Conservation (phyloP, 2,888 invertebrate species). For the Phortica okadai region DNA sequence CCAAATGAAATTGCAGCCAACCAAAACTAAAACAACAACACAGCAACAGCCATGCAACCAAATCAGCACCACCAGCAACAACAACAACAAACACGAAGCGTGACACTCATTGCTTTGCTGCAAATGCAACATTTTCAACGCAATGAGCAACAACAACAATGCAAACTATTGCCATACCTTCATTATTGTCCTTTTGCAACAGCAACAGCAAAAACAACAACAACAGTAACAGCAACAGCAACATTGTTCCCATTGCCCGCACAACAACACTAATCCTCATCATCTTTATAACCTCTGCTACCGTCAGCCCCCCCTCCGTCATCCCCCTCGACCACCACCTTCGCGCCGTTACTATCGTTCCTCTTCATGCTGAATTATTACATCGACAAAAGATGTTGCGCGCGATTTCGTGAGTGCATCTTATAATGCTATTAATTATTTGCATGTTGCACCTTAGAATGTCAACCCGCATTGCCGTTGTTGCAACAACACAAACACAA, state of each 20-base stretch:
- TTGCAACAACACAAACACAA: background rate
- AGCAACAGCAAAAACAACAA: background rate
- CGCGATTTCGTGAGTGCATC: conserved; percentile 77
- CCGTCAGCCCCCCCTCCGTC: conserved; percentile 8
- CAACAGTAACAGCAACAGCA: conserved; percentile 5
- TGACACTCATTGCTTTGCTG: conserved; percentile 50
- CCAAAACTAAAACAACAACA: conserved; percentile 37
- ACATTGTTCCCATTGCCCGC: conserved; percentile 27
- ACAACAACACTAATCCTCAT: conserved; percentile 2
- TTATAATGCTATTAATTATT: conserved; percentile 77
- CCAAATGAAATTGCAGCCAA: conserved; percentile 37
- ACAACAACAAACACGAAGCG: conserved; percentile 58
- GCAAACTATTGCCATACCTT: conserved; percentile 37
- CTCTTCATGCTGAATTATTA: conserved; percentile 66
- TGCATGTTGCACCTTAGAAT: conserved; percentile 75
- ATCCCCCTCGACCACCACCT: conserved; percentile 8
- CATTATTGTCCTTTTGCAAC: conserved; percentile 64
- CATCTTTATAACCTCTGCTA: background rate
- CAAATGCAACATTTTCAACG: conserved; percentile 1
- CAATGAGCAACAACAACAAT: background rate
- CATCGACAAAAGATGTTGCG: conserved; percentile 69
- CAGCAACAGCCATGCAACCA: conserved; percentile 23
- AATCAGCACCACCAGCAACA: conserved; percentile 36
- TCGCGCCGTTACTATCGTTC: conserved; percentile 38
- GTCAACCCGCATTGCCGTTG: conserved; percentile 56